Conservation (phyloP, 2,888 invertebrate genomes). For the Lasioglossum villosulum region DNA sequence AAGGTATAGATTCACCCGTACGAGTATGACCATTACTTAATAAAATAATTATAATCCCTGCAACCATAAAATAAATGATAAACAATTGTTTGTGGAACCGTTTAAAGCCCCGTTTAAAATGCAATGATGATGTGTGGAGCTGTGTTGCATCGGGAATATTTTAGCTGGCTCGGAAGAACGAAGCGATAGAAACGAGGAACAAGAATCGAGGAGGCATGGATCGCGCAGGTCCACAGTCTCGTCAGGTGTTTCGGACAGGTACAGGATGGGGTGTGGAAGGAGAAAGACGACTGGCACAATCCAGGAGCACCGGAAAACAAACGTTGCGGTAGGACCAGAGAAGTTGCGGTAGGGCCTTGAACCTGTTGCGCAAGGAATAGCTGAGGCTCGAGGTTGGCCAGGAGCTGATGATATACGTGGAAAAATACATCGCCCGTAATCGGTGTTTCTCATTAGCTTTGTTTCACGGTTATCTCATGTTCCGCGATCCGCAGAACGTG, state of each 20-base stretch:
- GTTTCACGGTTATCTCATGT: neutral
- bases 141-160: neutral
- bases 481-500: neutral
- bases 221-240: constrained; percentile 19
- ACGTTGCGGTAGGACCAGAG: constrained; percentile 70
- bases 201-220: neutral
- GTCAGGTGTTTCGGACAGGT: constrained; percentile 58
- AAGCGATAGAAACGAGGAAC: neutral
- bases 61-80: too few relatives aligned
- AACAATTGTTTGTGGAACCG: neutral
- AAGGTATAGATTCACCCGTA: too few relatives aligned
- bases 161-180: neutral
- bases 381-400: constrained; percentile 18
- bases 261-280: constrained; percentile 36
- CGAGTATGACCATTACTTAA: too few relatives aligned
- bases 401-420: neutral
- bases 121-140: neutral
- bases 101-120: neutral
- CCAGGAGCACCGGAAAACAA: constrained; percentile 49
- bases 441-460: constrained; percentile 10
- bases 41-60: too few relatives aligned
- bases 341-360: constrained; percentile 75
- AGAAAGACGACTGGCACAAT: constrained; percentile 34
- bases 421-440: neutral
- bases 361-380: constrained; percentile 73